Evolutionary conservation across 2,797 vertebrate species (phyloP).

Genomic region (Pseudochaenichthys georgianus): DNA sequence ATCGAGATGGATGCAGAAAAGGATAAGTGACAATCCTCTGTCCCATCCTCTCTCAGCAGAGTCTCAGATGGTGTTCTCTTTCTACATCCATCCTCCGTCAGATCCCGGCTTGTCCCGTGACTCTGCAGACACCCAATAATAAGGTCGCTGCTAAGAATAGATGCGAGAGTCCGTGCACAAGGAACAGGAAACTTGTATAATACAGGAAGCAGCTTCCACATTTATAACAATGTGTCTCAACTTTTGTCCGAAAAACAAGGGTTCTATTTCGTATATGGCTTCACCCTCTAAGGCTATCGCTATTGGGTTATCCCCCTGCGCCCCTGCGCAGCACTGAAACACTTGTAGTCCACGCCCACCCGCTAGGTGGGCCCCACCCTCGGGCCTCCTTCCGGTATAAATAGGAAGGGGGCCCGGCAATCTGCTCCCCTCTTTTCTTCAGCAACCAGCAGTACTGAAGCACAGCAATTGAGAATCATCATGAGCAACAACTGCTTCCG

Average conservation of each 20-base stretch:
- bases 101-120: conserved; percentile 36
- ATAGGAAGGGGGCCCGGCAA: no score
- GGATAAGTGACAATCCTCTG: conserved; percentile 25
- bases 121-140: conserved; percentile 53
- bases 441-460: no score
- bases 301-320: no score
- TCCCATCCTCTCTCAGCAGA: conserved; percentile 18
- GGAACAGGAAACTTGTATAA: conserved; percentile 25
- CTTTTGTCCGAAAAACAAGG: not conserved
- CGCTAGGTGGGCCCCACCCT: no score
- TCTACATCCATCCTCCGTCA: conserved; percentile 31
- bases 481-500: no score
- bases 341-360: no score
- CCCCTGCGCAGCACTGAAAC: no score
- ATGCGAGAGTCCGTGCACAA: conserved; percentile 20
- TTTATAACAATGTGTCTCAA: not conserved
- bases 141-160: conserved; percentile 66
- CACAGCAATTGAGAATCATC: no score
- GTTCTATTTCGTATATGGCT: no score
- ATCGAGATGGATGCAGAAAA: conserved; percentile 36
- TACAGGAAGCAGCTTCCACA: conserved; percentile 10
- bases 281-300: no score
- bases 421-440: no score
- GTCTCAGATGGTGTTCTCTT: conserved; percentile 37
- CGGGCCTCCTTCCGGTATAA: no score